Evolutionary conservation across 1,140 invertebrate genomes (phyloP).

Genomic region (Stenopsyche tienmushanensis): DNA sequence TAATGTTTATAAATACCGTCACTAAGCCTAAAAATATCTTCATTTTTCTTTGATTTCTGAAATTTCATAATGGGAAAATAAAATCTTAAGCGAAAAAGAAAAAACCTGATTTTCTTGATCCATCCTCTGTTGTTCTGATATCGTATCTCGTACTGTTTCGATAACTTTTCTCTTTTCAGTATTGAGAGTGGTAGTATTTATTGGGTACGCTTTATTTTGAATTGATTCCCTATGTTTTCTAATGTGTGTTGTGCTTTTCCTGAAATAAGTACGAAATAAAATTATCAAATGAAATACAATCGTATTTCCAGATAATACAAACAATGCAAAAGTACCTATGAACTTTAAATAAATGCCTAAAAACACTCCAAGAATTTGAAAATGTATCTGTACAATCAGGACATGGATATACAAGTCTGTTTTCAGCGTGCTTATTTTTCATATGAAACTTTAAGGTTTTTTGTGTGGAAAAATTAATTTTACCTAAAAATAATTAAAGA

Average conservation of each 20-base stretch:
- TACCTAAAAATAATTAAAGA: conserved; percentile 53
- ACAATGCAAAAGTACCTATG: conserved; percentile 53
- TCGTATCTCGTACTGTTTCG: conserved; percentile 42
- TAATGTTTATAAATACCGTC: neutral
- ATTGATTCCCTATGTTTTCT: conserved; percentile 60
- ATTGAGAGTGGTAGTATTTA: conserved; percentile 53
- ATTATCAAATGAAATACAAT: conserved; percentile 9
- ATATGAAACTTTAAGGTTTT: conserved; percentile 70
- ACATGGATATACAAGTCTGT: conserved; percentile 65
- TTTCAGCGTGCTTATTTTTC: conserved; percentile 67
- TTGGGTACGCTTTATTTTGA: conserved; percentile 59
- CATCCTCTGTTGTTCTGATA: conserved; percentile 51
- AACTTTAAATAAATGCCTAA: conserved; percentile 71
- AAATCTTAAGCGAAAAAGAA: neutral
- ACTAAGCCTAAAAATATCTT: too few species aligned
- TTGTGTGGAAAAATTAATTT: conserved; percentile 65
- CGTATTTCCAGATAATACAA: neutral
- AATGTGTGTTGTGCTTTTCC: conserved; percentile 63
- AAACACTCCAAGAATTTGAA: conserved; percentile 68
- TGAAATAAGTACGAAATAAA: conserved; percentile 41
- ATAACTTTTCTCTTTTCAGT: conserved; percentile 48
- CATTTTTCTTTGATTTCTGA: too few species aligned
- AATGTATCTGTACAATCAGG: conserved; percentile 69
- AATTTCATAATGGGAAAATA: neutral
- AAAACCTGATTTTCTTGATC: conserved; percentile 55